Evolutionary conservation across 2,113 vertebrate genomes (phyloP), one percentile per base, ranked within the genome.

Genomic region (Malaclemys terrapin): DNA sequence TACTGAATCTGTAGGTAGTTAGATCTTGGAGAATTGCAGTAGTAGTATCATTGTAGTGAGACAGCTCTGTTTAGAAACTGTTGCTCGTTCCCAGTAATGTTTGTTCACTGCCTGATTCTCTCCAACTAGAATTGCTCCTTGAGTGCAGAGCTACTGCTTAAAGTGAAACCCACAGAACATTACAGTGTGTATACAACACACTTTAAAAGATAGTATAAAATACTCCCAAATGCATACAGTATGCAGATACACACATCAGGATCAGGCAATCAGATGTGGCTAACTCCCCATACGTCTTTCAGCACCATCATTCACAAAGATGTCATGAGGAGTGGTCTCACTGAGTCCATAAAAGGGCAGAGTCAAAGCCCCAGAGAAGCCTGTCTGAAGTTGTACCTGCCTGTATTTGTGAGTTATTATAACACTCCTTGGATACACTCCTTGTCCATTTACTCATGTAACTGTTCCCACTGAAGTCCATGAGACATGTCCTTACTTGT

Each of bases 161-260:
- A 42, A 47, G 42, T 25, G 38, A 78, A 47, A 45, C 42, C 24
- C 75, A 47, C 75, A 45, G 12, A 47, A 20, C 83, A 75, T n/a
- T 84, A 84, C 6, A 8, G 1, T 69, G 0, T 2, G 1, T 14
- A 24, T 52, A 31, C 42, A n/a, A 69, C 22, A 20, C 3, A 13
- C 5, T 56, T 62, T 13, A 72, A 69, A 84, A 82, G 80, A 91
- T 2, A 91, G 52, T 59, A 3, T 1, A 76, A 93, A 86, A 9
- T 42, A 79, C 57, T 65, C 25, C 6, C 6, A 85, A 88, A 65
- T 54, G 5, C 24, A 42, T 89, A 57, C 29, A 69, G 14, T 52
- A 47, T 12, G 0, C 35, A 31, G 54, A 47, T 22, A 10, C 38
- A 45, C 65, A 50, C 56, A 49, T 29, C 79, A 82, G 2, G 47